Evolutionary conservation across 2,888 invertebrate species (phyloP), one percentile per base, ranked within the genome.

Genomic region (Belgica antarctica): DNA sequence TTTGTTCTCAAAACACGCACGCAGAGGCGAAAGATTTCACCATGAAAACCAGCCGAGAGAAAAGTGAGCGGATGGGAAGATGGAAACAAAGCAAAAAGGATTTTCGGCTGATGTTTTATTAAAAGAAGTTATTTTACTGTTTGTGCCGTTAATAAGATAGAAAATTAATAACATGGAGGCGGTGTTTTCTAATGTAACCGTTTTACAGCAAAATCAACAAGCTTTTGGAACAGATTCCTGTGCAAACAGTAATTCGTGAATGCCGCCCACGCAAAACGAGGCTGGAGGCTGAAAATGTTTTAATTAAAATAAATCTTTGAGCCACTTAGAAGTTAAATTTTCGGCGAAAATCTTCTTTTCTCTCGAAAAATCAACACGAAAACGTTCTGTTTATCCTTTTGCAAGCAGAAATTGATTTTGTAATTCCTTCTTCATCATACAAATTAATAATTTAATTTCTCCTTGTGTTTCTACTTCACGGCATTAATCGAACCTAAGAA

Each of bases 61-160:
- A 31, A 31, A 31, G 5, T 5, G 12, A 12, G 5, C 34, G 12
- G 12, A 12, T 31, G 52, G 52, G 12, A 12, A 7, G 52, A 52
- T 17, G 46, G 5, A n/a, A 4, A n/a, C 17, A 19, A n/a, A 52
- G 22, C 12, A 22, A 7, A 61, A 61, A 70, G 70, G 61, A 61
- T 59, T 59, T 61, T 57, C 22, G 61, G 41, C 61, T 31, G 34
- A 68, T 31, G 24, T 68, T 34, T 24, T 46, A 65, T 41, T 46
- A 46, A 46, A 59, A 59, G n/a, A 59, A 31, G 24, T n/a, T n/a
- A 52, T 68, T 68, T 57, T 24, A 22, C 19, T 52, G 52, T 52
- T 52, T 52, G 52, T 57, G 34, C 36, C 68, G 70, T 70, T 70
- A 70, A 70, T 70, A 70, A 70, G 70, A 70, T 70, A 36, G 52